phyloP scores from a whole-genome alignment of 2,797 vertebrate species.

The Gymnopithys bicolor region DNA sequence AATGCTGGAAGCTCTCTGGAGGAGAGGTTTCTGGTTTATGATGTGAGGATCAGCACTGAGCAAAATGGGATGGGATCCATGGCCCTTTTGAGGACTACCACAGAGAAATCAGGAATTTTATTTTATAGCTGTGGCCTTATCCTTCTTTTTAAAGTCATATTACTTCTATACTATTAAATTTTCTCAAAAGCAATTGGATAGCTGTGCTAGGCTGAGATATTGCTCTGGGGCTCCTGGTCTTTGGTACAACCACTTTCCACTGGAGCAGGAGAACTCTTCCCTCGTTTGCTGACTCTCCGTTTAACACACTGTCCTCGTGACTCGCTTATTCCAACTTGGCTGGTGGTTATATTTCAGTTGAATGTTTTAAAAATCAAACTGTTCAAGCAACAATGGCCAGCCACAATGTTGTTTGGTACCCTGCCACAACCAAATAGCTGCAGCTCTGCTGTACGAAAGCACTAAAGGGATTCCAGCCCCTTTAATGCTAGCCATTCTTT shows the following conservation, averaged over 20 bases:
- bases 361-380: conserved; percentile 72
- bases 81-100: not conserved
- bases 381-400: conserved; percentile 64
- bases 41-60: not conserved
- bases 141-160: not conserved
- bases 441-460: conserved; percentile 30
- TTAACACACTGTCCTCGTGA: not conserved
- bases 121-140: not conserved
- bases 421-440: conserved; percentile 60
- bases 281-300: conserved; percentile 34
- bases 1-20: not conserved
- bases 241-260: not conserved
- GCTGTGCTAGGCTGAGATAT: not conserved
- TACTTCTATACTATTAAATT: not conserved
- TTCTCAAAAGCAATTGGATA: not conserved
- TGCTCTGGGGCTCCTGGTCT: not conserved
- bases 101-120: not conserved
- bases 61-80: not conserved
- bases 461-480: conserved; percentile 24
- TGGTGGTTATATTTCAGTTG: conserved; percentile 8
- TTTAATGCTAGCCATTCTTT: conserved; percentile 47
- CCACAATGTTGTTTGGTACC: conserved; percentile 57
- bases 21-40: not conserved
- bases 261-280: not conserved
- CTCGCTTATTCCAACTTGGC: conserved; percentile 29